These are phyloP conservation scores for Leuciscus waleckii DNA, from an alignment of 2,797 vertebrate species.

Conservation along the genomic window DNA sequence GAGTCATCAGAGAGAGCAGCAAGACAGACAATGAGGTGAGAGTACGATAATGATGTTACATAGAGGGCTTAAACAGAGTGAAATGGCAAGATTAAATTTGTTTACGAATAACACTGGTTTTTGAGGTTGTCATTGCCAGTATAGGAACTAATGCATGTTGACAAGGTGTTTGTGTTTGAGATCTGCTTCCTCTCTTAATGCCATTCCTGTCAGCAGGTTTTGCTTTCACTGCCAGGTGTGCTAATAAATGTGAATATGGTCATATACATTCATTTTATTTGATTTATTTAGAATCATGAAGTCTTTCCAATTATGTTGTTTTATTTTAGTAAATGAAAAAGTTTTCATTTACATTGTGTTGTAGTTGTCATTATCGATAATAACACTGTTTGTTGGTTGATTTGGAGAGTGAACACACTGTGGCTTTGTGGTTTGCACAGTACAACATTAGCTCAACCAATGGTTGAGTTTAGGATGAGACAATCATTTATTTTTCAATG, in stretches of 20 bases:
- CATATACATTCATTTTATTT: neutral
- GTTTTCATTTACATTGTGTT: neutral
- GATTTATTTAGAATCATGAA: neutral
- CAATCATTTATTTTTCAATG: neutral
- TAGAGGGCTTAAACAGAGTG: neutral
- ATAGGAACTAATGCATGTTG: neutral
- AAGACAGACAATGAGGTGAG: constrained; percentile 96
- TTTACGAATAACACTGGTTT: neutral
- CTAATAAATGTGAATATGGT: neutral
- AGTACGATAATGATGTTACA: constrained; percentile 21
- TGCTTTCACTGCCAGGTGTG: neutral
- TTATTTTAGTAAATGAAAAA: neutral
- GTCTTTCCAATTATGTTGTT: neutral
- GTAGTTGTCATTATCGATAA: neutral
- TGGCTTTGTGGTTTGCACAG: neutral
- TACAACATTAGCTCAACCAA: neutral
- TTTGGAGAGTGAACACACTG: neutral
- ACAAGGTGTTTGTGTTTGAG: constrained; percentile 5
- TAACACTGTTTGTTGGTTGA: neutral
- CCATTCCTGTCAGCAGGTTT: neutral
- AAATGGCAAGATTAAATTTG: neutral
- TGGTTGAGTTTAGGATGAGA: neutral
- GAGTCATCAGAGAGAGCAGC: constrained; percentile 94
- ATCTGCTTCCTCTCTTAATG: neutral
- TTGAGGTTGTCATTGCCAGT: neutral